Conservation (phyloP, 2,888 invertebrate species). For the Saturnia japonica region DNA sequence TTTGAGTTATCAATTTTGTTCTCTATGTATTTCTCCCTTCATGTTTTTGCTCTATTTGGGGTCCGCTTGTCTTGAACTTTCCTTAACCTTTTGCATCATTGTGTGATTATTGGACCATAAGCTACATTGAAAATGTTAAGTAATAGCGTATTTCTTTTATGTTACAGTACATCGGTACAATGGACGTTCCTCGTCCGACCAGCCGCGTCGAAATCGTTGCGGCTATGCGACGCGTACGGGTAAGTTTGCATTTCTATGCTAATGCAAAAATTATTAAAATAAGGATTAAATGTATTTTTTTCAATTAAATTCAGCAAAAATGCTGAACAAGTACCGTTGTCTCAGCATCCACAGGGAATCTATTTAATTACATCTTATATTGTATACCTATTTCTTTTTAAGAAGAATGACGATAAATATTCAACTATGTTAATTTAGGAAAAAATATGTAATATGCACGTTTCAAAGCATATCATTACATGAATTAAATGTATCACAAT, state of each 20-base stretch:
- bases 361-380: background rate
- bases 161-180: constrained; percentile 97
- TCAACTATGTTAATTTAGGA: too few relatives aligned
- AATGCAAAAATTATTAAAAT: background rate
- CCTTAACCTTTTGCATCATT: background rate
- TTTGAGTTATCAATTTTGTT: background rate
- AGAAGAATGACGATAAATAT: background rate
- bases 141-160: constrained; percentile 12
- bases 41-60: too few relatives aligned
- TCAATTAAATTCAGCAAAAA: background rate
- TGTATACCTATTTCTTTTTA: background rate
- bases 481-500: too few relatives aligned
- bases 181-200: constrained; percentile 98
- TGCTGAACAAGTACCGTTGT: background rate
- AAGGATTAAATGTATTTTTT: background rate
- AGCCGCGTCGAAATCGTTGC: constrained; percentile 99
- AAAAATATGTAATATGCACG: background rate
- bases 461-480: background rate
- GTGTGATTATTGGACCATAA: background rate
- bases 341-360: background rate
- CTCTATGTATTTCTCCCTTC: too few relatives aligned
- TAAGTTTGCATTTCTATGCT: constrained; percentile 72
- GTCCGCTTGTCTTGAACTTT: background rate
- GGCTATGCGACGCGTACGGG: constrained; percentile 98
- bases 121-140: background rate